Base-by-base conservation (phyloP, 92 coral and sea anemone genomes). In the Paramuricea clavata region DNA sequence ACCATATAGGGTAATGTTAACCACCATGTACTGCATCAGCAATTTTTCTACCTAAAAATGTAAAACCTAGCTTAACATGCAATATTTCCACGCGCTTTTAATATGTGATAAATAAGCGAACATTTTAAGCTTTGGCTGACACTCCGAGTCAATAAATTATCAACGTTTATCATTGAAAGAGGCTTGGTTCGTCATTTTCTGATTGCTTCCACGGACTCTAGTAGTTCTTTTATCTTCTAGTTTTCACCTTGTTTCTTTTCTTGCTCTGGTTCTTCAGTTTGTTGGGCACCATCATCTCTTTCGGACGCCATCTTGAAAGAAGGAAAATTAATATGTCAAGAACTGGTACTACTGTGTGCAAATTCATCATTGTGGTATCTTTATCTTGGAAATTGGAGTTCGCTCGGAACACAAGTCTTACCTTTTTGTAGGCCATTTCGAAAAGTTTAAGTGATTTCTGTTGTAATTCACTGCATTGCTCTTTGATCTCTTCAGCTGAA, bases 391-490 rank as follows among this genome's bases (percentile, higher is more conserved):
- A n/a, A n/a, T n/a, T n/a, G n/a, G n/a, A n/a, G n/a, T n/a, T n/a
- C n/a, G n/a, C n/a, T n/a, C n/a, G n/a, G n/a, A n/a, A n/a, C n/a
- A 34, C 15, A 32, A 15, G 19, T 47, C n/a, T 31, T 25, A 92
- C 98, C 95, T 94, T 95, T 84, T 95, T 95, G 91, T 95, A 95
- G 2, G 98, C 98, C 91, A 95, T 91, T 71, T 95, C 98, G 75
- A 95, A 95, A 21, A 95, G 93, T 83, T 95, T 95, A 57, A 95
- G 94, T n/a, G 98, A 95, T 80, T 95, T 95, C 88, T 95, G 98
- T 71, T 95, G 98, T 34, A 95, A 92, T 49, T 95, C 98, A 25
- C 95, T 88, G 93, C 90, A 95, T 1, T 93, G 93, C 31, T 95
- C 94, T 80, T 97, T 91, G 81, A 94, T 95, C 22, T 95, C 84